A percentile compares a stretch with the other conserved stretches of the same genome.
Conservation (phyloP, 2,113 vertebrate genomes). For the Naja naja region DNA sequence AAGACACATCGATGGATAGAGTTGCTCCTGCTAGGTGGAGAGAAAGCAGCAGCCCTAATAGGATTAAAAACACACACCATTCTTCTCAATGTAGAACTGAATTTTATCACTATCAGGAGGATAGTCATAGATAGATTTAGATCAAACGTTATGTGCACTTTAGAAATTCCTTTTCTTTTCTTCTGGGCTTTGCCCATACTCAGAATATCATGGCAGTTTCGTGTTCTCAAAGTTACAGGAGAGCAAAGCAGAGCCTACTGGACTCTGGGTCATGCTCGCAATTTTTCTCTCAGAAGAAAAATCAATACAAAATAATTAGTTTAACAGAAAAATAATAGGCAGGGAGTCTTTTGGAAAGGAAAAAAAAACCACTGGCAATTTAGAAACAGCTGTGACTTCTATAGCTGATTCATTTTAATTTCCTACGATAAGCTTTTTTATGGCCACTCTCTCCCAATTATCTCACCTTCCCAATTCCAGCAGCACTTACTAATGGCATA, state of each 20-base stretch:
- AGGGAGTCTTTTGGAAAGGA: constrained; percentile 1
- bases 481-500: neutral
- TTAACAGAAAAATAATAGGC: constrained; percentile 33
- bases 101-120: neutral
- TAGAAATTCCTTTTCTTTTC: neutral
- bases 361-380: neutral
- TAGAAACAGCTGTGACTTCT: constrained; percentile 12
- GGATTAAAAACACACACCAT: neutral
- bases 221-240: constrained; percentile 22
- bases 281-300: constrained; percentile 26
- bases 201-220: constrained; percentile 21
- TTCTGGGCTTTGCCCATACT: constrained; percentile 42
- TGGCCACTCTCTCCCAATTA: neutral
- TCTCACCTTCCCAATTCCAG: neutral
- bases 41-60: neutral
- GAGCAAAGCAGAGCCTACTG: neutral
- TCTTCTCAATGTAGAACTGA: neutral
- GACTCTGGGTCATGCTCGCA: constrained; percentile 15
- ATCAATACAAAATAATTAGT: constrained; percentile 45
- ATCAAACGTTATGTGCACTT: neutral
- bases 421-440: neutral
- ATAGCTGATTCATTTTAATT: neutral
- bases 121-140: neutral
- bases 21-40: neutral
- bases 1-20: neutral